These are phyloP conservation scores for Arremon aurantiirostris DNA, from an alignment of 2,797 vertebrate species.

Conservation along the genomic window DNA sequence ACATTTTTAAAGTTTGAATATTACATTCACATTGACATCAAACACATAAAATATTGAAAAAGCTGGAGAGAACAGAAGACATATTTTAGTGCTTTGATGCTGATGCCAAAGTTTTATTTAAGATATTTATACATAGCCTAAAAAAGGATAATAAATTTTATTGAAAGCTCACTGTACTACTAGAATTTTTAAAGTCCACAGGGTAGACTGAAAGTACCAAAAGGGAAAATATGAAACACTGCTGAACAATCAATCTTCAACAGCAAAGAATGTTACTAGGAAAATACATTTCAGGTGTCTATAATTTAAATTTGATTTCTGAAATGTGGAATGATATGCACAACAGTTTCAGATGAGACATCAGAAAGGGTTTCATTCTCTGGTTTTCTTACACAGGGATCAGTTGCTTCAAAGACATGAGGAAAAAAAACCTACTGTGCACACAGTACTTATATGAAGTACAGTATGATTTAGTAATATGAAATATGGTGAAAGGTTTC, in stretches of 20 bases:
- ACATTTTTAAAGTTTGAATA: conserved; percentile 71
- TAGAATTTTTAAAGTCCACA: conserved; percentile 64
- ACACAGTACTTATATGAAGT: not conserved
- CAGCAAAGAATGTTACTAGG: conserved; percentile 58
- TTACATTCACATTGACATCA: conserved; percentile 74
- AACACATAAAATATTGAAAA: conserved; percentile 76
- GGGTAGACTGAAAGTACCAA: conserved; percentile 59
- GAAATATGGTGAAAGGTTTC: not conserved
- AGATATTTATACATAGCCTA: conserved; percentile 74
- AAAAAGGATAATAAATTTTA: conserved; percentile 77
- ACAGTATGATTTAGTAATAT: not conserved
- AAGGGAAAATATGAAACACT: conserved; percentile 65
- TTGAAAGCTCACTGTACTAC: conserved; percentile 70
- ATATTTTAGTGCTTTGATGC: conserved; percentile 75
- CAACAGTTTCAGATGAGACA: not conserved
- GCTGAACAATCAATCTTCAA: conserved; percentile 70
- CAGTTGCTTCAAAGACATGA: conserved; percentile 1
- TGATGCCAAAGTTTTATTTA: conserved; percentile 75
- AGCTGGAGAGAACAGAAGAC: conserved; percentile 69
- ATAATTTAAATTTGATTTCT: conserved; percentile 63
- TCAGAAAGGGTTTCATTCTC: not conserved
- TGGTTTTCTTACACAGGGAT: not conserved
- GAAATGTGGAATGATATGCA: not conserved
- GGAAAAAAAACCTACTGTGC: not conserved
- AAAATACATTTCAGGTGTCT: conserved; percentile 63